Evolutionary conservation across 2,888 invertebrate species (phyloP).

Genomic region (Coelogynopora nodosa): DNA sequence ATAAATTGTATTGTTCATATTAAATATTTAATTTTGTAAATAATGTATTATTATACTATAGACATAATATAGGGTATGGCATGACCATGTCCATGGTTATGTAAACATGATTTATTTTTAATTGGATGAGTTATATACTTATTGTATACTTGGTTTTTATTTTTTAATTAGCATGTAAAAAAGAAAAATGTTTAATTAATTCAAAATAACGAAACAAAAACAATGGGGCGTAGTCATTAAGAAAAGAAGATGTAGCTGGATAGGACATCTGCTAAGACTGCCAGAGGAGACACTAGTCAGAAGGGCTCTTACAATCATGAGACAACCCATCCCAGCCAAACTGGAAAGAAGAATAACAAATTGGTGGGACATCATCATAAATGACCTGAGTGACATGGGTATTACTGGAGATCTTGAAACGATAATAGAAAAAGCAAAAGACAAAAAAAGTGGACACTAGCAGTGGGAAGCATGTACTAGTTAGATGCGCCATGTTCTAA

Average conservation of each 20-base stretch:
- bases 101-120: too few species aligned
- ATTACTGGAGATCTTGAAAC: not conserved
- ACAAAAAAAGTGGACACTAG: not conserved
- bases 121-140: too few species aligned
- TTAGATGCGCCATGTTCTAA: too few species aligned
- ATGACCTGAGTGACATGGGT: not conserved
- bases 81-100: too few species aligned
- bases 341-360: not conserved
- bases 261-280: not conserved
- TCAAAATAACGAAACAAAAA: not conserved
- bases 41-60: too few species aligned
- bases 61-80: too few species aligned
- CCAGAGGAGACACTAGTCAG: not conserved
- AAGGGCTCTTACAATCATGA: not conserved
- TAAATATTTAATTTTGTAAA: too few species aligned
- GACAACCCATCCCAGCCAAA: not conserved
- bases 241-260: not conserved
- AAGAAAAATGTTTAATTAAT: too few species aligned
- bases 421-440: not conserved
- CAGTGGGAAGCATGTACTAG: too few species aligned
- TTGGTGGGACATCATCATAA: not conserved
- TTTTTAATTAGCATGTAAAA: too few species aligned
- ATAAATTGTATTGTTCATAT: too few species aligned
- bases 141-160: too few species aligned
- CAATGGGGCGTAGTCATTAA: not conserved